phyloP scores from a whole-genome alignment of 2,888 invertebrate species.

The Tanytarsus gracilentus region DNA sequence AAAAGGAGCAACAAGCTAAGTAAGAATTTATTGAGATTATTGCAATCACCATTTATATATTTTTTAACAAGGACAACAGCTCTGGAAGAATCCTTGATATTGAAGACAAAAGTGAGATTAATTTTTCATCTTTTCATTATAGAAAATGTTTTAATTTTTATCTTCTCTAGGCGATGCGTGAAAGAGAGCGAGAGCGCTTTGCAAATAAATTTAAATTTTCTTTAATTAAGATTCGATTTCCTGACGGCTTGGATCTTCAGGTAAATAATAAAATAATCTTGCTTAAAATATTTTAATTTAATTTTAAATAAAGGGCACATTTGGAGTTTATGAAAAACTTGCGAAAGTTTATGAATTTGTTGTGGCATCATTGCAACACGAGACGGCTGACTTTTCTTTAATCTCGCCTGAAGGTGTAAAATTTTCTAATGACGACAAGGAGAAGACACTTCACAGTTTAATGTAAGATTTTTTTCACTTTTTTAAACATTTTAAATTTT shows the following conservation, averaged over 20 bases:
- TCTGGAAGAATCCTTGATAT: slow-evolving; percentile 68
- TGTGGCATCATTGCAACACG: slow-evolving; percentile 61
- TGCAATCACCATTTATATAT: no score
- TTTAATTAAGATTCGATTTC: slow-evolving; percentile 77
- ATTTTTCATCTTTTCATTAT: background rate
- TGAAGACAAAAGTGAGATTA: slow-evolving; percentile 66
- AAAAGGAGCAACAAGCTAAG: slow-evolving; percentile 67
- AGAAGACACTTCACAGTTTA: slow-evolving; percentile 63
- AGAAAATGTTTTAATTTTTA: background rate
- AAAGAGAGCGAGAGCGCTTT: slow-evolving; percentile 74
- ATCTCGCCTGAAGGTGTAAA: slow-evolving; percentile 58
- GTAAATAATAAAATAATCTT: slow-evolving; percentile 14
- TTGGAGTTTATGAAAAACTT: slow-evolving; percentile 73
- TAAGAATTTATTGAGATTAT: slow-evolving; percentile 36
- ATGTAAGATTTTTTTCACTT: slow-evolving; percentile 33
- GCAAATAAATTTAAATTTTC: slow-evolving; percentile 77
- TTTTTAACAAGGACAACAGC: slow-evolving; percentile 67
- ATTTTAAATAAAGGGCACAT: slow-evolving; percentile 61
- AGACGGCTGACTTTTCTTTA: slow-evolving; percentile 61
- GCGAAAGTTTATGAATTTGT: slow-evolving; percentile 68
- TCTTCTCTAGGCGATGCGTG: slow-evolving; percentile 60
- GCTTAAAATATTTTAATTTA: background rate
- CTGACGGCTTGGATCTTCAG: slow-evolving; percentile 58
- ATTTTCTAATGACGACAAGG: slow-evolving; percentile 54
- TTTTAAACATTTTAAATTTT: slow-evolving; percentile 17